These are phyloP conservation scores for Macrosiphum euphorbiae DNA, from an alignment of 2,888 invertebrate species.

Conservation along the genomic window DNA sequence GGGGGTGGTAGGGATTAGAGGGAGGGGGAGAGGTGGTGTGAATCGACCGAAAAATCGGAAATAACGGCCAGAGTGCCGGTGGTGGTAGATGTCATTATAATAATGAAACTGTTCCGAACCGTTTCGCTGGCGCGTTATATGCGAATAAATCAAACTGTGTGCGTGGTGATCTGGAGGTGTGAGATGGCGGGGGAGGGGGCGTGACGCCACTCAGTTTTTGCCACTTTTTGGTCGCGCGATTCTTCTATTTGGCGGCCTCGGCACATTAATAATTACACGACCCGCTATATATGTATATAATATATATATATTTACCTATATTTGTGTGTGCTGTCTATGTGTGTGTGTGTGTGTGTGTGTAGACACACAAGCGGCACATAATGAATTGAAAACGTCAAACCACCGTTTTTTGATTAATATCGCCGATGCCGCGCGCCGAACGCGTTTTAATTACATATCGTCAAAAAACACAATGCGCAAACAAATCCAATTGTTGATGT, in stretches of 20 bases:
- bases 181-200: background rate
- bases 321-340: no score
- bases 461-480: conserved; percentile 58
- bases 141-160: conserved; percentile 37
- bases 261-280: conserved; percentile 21
- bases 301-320: background rate
- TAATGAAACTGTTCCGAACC: conserved; percentile 51
- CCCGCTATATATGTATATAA: background rate
- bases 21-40: background rate
- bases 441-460: conserved; percentile 55
- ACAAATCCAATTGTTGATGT: conserved; percentile 37
- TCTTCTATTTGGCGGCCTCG: background rate
- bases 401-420: conserved; percentile 62
- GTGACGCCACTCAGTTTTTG: conserved; percentile 26
- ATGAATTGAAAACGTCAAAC: conserved; percentile 62
- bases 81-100: conserved; percentile 40
- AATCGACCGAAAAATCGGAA: conserved; percentile 47
- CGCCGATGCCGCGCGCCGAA: background rate
- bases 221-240: conserved; percentile 36
- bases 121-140: background rate
- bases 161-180: background rate
- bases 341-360: no score
- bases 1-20: background rate
- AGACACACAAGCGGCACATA: conserved; percentile 14
- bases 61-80: background rate